A percentile compares a stretch with the other conserved stretches of the same genome.
These are phyloP conservation scores for Lymantria monacha DNA, from an alignment of 2,888 invertebrate species.

Conservation along the genomic window DNA sequence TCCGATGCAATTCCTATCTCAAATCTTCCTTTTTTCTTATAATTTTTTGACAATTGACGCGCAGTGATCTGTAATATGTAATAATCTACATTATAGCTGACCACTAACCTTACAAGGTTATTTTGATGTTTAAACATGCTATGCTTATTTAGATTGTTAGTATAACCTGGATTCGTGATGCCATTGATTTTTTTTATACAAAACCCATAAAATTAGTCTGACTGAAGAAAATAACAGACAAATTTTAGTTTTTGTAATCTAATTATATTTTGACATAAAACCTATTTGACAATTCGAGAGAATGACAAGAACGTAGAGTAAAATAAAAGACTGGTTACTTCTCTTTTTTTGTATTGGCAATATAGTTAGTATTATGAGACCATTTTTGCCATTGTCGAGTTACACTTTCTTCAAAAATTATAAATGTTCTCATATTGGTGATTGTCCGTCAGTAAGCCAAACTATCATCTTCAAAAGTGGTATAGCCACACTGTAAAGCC, in stretches of 20 bases:
- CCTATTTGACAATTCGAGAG: constrained; percentile 12
- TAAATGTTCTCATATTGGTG: too few relatives aligned
- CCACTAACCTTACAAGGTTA: not conserved
- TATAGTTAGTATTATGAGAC: too few relatives aligned
- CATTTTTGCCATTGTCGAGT: too few relatives aligned
- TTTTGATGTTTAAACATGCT: constrained; percentile 39
- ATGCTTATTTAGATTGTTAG: not conserved
- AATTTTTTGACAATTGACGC: constrained; percentile 74
- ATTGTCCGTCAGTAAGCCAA: too few relatives aligned
- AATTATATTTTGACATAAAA: constrained; percentile 15
- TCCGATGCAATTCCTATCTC: constrained; percentile 85
- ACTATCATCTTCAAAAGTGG: too few relatives aligned
- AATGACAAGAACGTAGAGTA: too few relatives aligned
- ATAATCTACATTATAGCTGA: too few relatives aligned
- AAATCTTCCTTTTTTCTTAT: constrained; percentile 78
- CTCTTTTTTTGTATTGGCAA: too few relatives aligned
- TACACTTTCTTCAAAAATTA: too few relatives aligned
- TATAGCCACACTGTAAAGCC: too few relatives aligned
- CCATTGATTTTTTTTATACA: constrained; percentile 56
- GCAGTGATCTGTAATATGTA: constrained; percentile 63
- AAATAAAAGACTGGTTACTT: too few relatives aligned
- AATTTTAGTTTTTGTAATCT: constrained; percentile 14
- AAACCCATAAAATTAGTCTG: constrained; percentile 36
- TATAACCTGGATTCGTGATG: constrained; percentile 66
- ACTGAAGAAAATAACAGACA: constrained; percentile 10